Evolutionary conservation across 2,888 invertebrate genomes (phyloP), one percentile per base, ranked within the genome.

Genomic region (Ophion costatus): DNA sequence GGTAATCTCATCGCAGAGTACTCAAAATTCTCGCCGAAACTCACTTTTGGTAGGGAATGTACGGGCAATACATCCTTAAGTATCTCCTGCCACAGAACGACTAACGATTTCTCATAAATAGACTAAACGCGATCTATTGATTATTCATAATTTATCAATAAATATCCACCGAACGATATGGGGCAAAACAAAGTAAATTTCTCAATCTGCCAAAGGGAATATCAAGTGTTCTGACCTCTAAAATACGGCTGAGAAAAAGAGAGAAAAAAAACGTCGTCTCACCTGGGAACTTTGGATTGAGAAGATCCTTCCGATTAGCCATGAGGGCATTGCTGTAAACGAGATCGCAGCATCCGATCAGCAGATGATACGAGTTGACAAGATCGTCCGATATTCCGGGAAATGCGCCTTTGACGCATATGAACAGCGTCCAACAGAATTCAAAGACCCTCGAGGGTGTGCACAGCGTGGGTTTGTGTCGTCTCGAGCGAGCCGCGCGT

Each of bases 341-440:
- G 92, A 98, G 96, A 95, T 99, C 99, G 88, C 98, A 95, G 93
- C 98, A 98, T 82, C 98, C 98, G 81, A 99, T 94, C 71, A 99
- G 94, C 70, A 99, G 95, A 94, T 99, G 98, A 92, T 97, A 98
- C 87, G 98, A 98, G 92, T 98, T 98, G 1, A 99, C 98, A 80
- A 99, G 94, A 94, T 99, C 99, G 92, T 98, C 97, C 70, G 97
- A 97, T 38, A 98, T 97, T 77, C 96, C 96, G 63, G 97, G 96
- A 91, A 98, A 97, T 91, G 98, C 97, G 73, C 97, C 97, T 94
- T 98, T 98, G 17, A 98, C 97, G 93, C 97, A 97, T 56, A 98
- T 96, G 94, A 98, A 99, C 82, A 99, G 94, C 74, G 97, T 97
- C 99, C 99, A 99, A 89, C 97, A 97, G 92, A 99, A 98, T 92